Base-by-base conservation (phyloP, 2,113 vertebrate genomes). In the Grantiella picta region DNA sequence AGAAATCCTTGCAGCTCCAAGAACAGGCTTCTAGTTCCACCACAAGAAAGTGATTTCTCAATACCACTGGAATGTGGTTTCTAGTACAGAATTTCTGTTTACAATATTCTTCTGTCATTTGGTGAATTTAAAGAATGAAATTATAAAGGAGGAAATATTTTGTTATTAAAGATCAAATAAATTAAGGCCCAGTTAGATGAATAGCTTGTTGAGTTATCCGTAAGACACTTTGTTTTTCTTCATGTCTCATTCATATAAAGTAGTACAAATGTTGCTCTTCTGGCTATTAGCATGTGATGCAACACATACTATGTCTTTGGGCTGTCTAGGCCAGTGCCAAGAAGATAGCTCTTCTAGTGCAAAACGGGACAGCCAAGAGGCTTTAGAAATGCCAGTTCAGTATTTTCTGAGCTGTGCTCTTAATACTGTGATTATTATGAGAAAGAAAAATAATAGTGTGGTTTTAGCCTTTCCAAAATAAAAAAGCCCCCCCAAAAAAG, bases 31-130 rank as follows among this genome's bases (percentile, higher is more conserved):
- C 90, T 90, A 47, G 65, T 96, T 93, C 61, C 76, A 92, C 93
- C 89, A 94, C 68, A 95, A 95, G 81, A 95, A 96, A 97, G 96
- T 86, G 85, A 78, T 86, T 96, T 95, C 91, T 85, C 79, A 95
- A 90, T 91, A 92, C 94, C 66, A 7, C 84, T 89, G 87, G 85
- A 96, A 94, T 89, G 92, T 77, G 40, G 81, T 90, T 94, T 94
- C 71, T 90, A 94, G 22, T 60, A 71, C 91, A 87, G 89, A 79
- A 78, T 52, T 96, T 94, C 85, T 94, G 89, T 87, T 94, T 96
- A 77, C 64, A 86, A 25, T 88, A 92, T 87, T 95, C 35, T 92
- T 60, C 76, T 73, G 72, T 92, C 91, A 93, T 94, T 92, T 94
- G 85, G 66, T 47, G 64, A 91, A 91, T 88, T 89, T 94, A 91